These are phyloP conservation scores for Montipora sp. DNA, from an alignment of 64 coral and sea anemone genomes.

Conservation along the genomic window DNA sequence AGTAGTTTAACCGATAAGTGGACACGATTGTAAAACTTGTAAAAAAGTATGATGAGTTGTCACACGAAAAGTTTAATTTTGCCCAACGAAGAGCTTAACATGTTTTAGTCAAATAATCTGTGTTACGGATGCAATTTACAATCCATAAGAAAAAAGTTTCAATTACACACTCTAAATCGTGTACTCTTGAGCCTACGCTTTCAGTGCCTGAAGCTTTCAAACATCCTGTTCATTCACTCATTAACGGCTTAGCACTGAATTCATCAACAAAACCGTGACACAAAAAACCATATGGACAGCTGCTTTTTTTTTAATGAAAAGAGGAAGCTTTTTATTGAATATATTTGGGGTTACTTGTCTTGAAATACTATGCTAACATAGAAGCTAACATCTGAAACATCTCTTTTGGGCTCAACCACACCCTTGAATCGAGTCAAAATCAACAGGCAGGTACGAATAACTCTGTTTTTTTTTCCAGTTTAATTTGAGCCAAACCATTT, in stretches of 20 bases:
- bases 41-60: neutral
- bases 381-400: too few relatives aligned
- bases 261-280: constrained; percentile 25
- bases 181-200: neutral
- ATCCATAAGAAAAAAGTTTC: neutral
- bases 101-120: neutral
- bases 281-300: constrained; percentile 20
- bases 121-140: neutral
- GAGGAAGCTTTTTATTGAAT: constrained; percentile 12
- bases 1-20: too few relatives aligned
- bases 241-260: neutral
- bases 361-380: neutral
- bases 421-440: neutral
- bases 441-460: neutral
- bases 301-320: neutral
- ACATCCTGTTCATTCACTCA: constrained; percentile 36
- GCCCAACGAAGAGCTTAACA: neutral
- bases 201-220: neutral
- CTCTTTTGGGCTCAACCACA: too few relatives aligned
- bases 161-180: neutral
- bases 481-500: neutral
- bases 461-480: neutral
- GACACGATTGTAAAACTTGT: neutral
- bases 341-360: neutral
- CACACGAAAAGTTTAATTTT: neutral